Percentiles rank a stretch among this genome's conserved stretches.
Evolutionary conservation across 2,113 vertebrate species (phyloP).

Genomic region (Mirounga angustirostris): DNA sequence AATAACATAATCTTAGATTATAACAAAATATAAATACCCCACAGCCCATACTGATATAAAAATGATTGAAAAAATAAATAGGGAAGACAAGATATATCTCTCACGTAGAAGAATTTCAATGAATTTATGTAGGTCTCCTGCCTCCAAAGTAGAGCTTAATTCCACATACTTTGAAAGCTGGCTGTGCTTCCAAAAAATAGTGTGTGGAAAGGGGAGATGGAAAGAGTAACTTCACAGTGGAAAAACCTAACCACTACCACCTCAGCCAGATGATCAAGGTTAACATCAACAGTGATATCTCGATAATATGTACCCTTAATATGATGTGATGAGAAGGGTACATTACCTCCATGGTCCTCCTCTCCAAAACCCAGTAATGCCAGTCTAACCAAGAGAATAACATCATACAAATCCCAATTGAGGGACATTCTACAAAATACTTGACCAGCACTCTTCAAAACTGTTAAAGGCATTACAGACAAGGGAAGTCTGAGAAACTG

Average conservation of each 20-base stretch:
- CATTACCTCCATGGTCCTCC: not conserved
- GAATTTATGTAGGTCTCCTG: not conserved
- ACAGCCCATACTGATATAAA: not conserved
- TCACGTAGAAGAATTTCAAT: conserved; percentile 26
- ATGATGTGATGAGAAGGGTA: not conserved
- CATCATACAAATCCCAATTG: not conserved
- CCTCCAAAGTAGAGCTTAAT: not conserved
- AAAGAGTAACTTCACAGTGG: not conserved
- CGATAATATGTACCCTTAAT: not conserved
- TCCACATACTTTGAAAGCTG: not conserved
- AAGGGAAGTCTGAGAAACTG: not conserved
- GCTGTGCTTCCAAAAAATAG: not conserved
- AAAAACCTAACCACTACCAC: not conserved
- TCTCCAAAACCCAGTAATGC: not conserved
- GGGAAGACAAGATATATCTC: not conserved
- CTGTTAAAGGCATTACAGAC: not conserved
- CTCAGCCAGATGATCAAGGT: not conserved
- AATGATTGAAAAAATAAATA: not conserved
- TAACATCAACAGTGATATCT: not conserved
- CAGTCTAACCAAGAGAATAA: not conserved
- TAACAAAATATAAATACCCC: not conserved
- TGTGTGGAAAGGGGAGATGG: too few species aligned
- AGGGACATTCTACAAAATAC: not conserved
- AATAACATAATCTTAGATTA: not conserved
- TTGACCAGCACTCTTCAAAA: not conserved